Base-by-base conservation (phyloP, 2,888 invertebrate species). In the Trichogramma evanescens region DNA sequence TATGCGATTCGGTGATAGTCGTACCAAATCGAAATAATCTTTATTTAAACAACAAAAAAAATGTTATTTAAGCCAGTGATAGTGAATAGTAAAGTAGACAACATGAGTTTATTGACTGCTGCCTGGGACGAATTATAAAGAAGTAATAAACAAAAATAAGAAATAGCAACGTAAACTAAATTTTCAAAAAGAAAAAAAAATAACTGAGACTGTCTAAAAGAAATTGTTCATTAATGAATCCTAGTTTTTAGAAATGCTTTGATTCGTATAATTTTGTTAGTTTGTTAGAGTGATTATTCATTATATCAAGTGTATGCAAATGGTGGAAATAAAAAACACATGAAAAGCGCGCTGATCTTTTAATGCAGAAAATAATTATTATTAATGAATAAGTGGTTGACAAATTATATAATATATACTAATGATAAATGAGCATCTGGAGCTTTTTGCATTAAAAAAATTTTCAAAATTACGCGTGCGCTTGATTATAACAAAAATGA, bases 141-240 rank as follows among this genome's bases (percentile, higher is more conserved):
- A 26, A 26, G 26, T 26, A 26, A 26, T 26, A 26, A 26, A 26
- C 26, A 26, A 26, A 26, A 26, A 26, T 26, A 3, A 26, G 26
- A 26, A 26, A 26, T 26, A 26, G 26, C 26, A 26, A 26, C 26
- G 26, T 26, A 26, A 26, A 26, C 26, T 26, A 26, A 26, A 26
- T 26, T 26, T 26, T 26, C 26, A 26, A 26, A 26, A 48, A 48
- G 13, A 48, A 48, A 53, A 54, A 9, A 26, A 59, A 44, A 55
- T 50, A 59, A 6, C 45, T 56, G 59, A 62, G 62, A 62, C 59
- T 62, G 62, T 43, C 49, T 59, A 62, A 54, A 57, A 54, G 48
- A 39, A 62, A 62, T 62, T 45, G 51, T 63, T 59, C 39, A 45
- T 54, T 57, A 57, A 55, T 26, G 26, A 26, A 26, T 26, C 26